Evolutionary conservation across 2,113 vertebrate genomes (phyloP), one percentile per base, ranked within the genome.

Genomic region (Trichechus manatus): DNA sequence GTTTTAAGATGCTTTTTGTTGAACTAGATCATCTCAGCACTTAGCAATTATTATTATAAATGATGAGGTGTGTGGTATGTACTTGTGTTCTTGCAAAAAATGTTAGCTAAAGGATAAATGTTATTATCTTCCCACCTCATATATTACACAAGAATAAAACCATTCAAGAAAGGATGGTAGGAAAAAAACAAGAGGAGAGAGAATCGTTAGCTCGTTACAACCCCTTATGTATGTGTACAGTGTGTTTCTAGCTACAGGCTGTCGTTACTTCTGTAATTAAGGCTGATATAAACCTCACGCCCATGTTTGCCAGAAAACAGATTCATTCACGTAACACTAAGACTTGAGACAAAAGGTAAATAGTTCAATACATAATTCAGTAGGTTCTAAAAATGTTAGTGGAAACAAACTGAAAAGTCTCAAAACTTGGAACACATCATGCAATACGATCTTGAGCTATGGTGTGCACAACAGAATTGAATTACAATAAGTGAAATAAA

Each of bases 381-480:
- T 9, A 44, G 27, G 15, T 13, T 84, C 84, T 20, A 15, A 19
- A n/a, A 8, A 1, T 2, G 50, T 25, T 14, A 8, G 42, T 39
- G 72, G 81, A 53, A 74, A 25, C 23, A 14, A 17, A n/a, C 1
- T 7, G 23, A 15, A 74, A 87, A 53, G 68, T 23, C 74, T 25
- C 42, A 27, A 20, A 63, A 61, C 29, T 1, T 31, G 44, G 39
- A 59, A 11, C 15, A 5, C 0, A 4, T 1, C 5, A 9, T 1
- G n/a, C 11, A 19, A 2, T 23, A 7, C 1, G 56, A 47, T 36
- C 53, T 27, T 36, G 25, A 66, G 39, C 7, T 47, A 8, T 59
- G 75, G 6, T 17, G 11, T 29, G 0, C 1, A 9, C 7, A 15
- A 1, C 23, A 36, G 64, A 22, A 10, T 1, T 9, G 25, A 36